Percentiles rank a stretch among this genome's conserved stretches.
Evolutionary conservation across 2,113 vertebrate genomes (phyloP).

Genomic region (Chelonoidis abingdonii): DNA sequence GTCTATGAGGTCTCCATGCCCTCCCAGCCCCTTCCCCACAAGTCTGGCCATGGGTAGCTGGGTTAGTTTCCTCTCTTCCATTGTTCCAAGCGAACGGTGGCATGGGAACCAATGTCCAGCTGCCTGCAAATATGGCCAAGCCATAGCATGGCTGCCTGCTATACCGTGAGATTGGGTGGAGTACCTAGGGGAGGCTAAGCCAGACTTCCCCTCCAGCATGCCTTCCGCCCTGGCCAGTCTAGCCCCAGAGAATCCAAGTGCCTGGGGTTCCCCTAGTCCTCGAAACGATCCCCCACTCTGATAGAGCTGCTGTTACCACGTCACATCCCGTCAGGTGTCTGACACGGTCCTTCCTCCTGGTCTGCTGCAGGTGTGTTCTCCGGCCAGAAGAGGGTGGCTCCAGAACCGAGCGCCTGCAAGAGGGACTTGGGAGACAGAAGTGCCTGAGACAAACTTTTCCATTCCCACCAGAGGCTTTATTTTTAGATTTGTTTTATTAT

Average conservation of each 20-base stretch:
- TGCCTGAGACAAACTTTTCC: slow-evolving; percentile 79
- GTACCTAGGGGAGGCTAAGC: neutral
- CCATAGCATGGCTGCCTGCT: neutral
- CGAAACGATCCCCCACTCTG: neutral
- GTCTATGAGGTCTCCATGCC: no score
- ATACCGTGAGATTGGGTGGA: fast-evolving
- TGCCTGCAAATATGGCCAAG: neutral
- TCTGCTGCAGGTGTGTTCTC: slow-evolving; percentile 49
- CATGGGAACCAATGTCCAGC: neutral
- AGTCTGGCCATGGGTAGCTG: neutral
- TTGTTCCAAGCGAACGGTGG: neutral
- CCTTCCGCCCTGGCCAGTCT: neutral
- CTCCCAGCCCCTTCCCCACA: neutral
- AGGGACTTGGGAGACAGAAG: slow-evolving; percentile 79
- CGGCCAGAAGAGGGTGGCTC: slow-evolving; percentile 65
- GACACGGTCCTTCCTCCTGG: neutral
- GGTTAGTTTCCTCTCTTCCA: neutral
- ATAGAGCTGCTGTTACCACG: neutral
- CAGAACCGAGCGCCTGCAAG: slow-evolving; percentile 58
- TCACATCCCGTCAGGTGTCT: fast-evolving
- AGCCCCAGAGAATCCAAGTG: neutral
- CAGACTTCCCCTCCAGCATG: neutral
- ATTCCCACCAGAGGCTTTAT: slow-evolving; percentile 73
- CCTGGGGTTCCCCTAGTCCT: neutral
- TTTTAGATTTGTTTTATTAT: slow-evolving; percentile 21